These are phyloP conservation scores for Ligdia adustata DNA, from an alignment of 2,888 invertebrate species.

Conservation along the genomic window DNA sequence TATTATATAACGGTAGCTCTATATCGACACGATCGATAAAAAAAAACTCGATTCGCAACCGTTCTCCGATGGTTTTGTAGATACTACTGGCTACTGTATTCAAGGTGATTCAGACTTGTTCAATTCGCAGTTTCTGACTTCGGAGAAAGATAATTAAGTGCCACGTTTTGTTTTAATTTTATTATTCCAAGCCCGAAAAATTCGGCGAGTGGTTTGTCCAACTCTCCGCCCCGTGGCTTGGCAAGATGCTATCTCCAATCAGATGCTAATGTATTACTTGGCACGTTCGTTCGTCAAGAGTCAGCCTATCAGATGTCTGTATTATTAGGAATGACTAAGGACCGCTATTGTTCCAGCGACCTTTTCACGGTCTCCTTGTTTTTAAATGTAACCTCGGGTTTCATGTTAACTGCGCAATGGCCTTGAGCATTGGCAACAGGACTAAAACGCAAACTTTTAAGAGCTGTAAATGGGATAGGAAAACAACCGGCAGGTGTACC, in stretches of 20 bases:
- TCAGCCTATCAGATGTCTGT: constrained; percentile 66
- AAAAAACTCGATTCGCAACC: constrained; percentile 45
- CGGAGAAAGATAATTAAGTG: constrained; percentile 37
- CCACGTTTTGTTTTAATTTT: constrained; percentile 45
- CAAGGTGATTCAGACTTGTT: constrained; percentile 11
- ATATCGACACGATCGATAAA: constrained; percentile 36
- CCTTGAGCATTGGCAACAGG: constrained; percentile 47
- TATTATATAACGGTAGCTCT: constrained; percentile 40
- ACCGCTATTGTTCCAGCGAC: constrained; percentile 47
- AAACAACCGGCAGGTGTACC: constrained; percentile 17
- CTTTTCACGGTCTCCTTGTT: constrained; percentile 50
- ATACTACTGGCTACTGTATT: constrained; percentile 31
- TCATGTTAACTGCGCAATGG: constrained; percentile 45
- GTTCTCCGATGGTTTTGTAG: constrained; percentile 46
- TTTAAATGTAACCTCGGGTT: constrained; percentile 43
- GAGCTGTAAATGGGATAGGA: constrained; percentile 15
- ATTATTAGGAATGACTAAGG: constrained; percentile 58
- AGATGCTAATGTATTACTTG: constrained; percentile 80
- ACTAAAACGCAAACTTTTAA: constrained; percentile 23
- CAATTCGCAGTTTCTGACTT: constrained; percentile 24
- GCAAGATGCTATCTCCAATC: constrained; percentile 67
- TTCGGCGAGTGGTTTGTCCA: constrained; percentile 47
- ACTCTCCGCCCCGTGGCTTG: constrained; percentile 55
- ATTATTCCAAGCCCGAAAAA: constrained; percentile 45
- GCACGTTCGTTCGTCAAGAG: constrained; percentile 60